Conservation (phyloP, 2,888 invertebrate species). For the Nemotelus nigrinus region DNA sequence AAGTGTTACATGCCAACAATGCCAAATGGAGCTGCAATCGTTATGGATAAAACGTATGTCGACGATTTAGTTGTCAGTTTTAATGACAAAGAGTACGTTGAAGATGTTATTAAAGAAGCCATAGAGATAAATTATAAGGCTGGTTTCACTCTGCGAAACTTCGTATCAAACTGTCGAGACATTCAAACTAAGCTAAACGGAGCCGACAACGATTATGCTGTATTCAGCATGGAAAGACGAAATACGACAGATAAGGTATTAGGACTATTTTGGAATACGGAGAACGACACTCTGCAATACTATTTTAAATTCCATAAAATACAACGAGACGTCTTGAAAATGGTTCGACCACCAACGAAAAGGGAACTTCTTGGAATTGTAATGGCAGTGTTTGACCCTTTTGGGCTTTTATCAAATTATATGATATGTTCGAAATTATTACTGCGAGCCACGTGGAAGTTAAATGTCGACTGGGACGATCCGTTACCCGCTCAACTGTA, state of each 20-base stretch:
- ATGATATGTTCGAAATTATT: conserved; percentile 2
- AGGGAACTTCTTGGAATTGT: conserved; percentile 3
- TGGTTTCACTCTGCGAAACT: background rate
- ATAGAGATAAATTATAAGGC: background rate
- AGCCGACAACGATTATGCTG: background rate
- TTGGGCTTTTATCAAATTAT: conserved; percentile 15
- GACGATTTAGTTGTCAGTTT: conserved; percentile 15
- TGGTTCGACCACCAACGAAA: conserved; percentile 20
- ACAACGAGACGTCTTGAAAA: background rate
- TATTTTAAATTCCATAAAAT: conserved; percentile 6
- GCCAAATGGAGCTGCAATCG: background rate
- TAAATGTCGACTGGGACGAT: background rate
- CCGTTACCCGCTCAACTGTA: background rate
- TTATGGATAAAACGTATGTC: background rate
- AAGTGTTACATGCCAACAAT: background rate
- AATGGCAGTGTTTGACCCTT: conserved; percentile 11
- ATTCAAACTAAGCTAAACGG: background rate
- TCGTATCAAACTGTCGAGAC: background rate
- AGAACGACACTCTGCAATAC: background rate
- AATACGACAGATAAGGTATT: background rate
- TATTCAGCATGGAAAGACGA: background rate
- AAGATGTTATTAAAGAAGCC: too few species aligned
- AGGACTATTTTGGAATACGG: conserved; percentile 6
- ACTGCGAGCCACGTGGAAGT: background rate
- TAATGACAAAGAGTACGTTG: background rate